These are phyloP conservation scores for Gallinago paraguaiae DNA, from an alignment of 2,113 vertebrate genomes.

Conservation along the genomic window DNA sequence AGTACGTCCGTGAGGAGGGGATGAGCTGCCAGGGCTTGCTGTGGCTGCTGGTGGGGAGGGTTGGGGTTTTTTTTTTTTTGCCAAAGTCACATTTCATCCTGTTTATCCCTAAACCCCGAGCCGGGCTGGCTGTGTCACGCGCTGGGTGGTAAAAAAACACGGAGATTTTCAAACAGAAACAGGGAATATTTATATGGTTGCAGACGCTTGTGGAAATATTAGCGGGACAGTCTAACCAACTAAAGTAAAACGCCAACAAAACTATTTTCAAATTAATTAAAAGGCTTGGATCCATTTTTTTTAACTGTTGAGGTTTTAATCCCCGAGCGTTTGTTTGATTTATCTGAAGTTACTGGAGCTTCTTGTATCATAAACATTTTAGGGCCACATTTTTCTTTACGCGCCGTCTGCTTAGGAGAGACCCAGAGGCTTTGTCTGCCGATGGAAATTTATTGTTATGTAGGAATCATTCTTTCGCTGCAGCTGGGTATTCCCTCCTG, in stretches of 20 bases:
- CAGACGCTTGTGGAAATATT: constrained; percentile 20
- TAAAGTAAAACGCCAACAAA: neutral
- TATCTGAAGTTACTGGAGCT: constrained; percentile 23
- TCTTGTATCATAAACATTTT: constrained; percentile 41
- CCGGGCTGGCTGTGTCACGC: neutral
- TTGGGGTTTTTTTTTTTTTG: neutral
- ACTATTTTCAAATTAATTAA: constrained; percentile 44
- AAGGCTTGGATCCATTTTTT: neutral
- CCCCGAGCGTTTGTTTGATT: neutral
- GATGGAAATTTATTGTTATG: neutral
- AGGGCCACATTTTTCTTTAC: neutral
- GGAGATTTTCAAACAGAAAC: constrained; percentile 48
- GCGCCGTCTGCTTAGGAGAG: neutral
- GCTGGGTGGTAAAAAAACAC: constrained; percentile 29
- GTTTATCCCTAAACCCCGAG: neutral
- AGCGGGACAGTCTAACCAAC: neutral
- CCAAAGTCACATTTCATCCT: neutral
- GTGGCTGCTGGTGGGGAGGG: neutral
- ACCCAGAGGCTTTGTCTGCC: neutral
- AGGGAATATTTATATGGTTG: constrained; percentile 17
- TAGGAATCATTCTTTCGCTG: neutral
- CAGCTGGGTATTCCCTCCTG: neutral
- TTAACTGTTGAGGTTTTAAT: constrained; percentile 5
- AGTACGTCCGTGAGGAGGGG: neutral
- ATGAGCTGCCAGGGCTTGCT: neutral